phyloP scores from a whole-genome alignment of 2,113 vertebrate genomes.

The Piliocolobus tephrosceles region DNA sequence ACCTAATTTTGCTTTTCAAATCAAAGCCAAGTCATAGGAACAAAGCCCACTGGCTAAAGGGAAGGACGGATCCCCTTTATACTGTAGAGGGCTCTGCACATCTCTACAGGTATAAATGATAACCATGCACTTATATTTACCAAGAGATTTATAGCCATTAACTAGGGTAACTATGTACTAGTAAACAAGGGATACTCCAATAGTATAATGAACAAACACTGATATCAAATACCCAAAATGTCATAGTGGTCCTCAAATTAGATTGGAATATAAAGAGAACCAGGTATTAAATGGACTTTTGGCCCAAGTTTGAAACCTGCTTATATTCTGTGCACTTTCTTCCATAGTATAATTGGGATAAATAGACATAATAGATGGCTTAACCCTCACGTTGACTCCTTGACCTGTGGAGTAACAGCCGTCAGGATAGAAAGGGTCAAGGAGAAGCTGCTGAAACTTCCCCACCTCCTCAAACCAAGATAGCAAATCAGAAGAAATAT shows the following conservation, averaged over 20 bases:
- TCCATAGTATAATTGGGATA: neutral
- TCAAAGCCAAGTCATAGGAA: neutral
- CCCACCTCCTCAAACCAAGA: neutral
- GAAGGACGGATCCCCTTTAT: no score
- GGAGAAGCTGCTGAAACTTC: neutral
- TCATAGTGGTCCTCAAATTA: neutral
- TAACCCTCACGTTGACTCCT: neutral
- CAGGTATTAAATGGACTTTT: neutral
- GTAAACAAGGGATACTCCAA: no score
- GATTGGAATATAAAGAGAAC: neutral
- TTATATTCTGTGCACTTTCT: neutral
- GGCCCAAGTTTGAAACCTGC: neutral
- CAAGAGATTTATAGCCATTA: no score
- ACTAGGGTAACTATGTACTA: neutral
- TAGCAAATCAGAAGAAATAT: neutral
- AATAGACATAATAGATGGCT: neutral
- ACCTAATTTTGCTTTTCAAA: neutral
- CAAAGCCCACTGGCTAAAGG: accelerated
- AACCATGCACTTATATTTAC: neutral
- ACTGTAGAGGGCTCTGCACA: neutral
- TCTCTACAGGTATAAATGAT: neutral
- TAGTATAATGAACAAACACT: neutral
- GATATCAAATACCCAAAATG: neutral
- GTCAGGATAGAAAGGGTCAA: neutral
- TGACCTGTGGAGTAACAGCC: neutral